A percentile compares a stretch with the other conserved stretches of the same genome.
phyloP scores from a whole-genome alignment of 2,797 vertebrate species.

The Halcyon badia region DNA sequence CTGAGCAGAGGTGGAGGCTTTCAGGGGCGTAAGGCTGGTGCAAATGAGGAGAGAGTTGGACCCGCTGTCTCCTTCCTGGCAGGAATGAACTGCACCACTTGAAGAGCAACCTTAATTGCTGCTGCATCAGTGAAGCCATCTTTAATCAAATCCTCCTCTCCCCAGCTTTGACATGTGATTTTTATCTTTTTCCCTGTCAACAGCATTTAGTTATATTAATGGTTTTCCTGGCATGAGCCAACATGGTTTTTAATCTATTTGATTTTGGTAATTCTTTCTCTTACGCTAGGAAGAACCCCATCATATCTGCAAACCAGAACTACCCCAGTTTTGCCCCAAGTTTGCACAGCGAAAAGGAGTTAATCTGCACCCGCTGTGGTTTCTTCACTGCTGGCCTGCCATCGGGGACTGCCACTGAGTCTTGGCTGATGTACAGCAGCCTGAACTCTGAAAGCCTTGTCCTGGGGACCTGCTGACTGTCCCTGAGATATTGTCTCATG shows the following conservation, averaged over 20 bases:
- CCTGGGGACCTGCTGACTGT: neutral
- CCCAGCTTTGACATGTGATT: slow-evolving; percentile 37
- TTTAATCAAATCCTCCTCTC: slow-evolving; percentile 52
- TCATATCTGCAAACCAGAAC: neutral
- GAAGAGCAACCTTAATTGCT: slow-evolving; percentile 30
- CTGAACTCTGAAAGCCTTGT: neutral
- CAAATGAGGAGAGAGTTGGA: neutral
- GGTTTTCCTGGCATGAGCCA: slow-evolving; percentile 34
- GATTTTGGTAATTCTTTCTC: slow-evolving; percentile 20
- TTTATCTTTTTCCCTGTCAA: slow-evolving; percentile 53
- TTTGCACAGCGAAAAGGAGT: neutral
- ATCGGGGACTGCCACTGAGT: neutral
- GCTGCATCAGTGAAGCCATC: slow-evolving; percentile 40
- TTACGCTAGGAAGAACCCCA: neutral
- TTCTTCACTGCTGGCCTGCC: neutral
- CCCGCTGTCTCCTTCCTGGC: neutral
- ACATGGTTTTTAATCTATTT: neutral
- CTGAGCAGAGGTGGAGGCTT: neutral
- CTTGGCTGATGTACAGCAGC: rapidly evolving
- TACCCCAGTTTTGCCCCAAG: neutral
- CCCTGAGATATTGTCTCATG: rapidly evolving
- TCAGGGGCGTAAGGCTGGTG: neutral
- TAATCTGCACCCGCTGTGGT: rapidly evolving
- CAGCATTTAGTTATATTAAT: slow-evolving; percentile 44
- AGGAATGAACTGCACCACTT: neutral